phyloP scores from a whole-genome alignment of 2,113 vertebrate genomes.

The Sphyrna mokarran region DNA sequence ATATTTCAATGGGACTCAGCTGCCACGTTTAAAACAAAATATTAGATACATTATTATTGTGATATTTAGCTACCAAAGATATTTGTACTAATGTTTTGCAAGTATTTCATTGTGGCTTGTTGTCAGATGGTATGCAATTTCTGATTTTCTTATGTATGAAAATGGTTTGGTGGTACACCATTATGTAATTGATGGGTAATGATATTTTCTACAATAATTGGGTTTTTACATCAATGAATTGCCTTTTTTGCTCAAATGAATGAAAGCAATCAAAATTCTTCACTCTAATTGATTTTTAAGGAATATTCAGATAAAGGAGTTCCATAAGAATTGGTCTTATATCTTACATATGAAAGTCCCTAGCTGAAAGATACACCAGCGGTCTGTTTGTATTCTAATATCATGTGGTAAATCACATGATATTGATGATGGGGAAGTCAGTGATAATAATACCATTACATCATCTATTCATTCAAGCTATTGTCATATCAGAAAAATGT shows the following conservation, averaged over 20 bases:
- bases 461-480: background rate
- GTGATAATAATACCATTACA: too few relatives aligned
- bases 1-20: background rate
- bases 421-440: too few relatives aligned
- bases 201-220: background rate
- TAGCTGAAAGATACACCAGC: background rate
- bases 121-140: background rate
- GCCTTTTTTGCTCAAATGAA: background rate
- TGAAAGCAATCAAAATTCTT: background rate
- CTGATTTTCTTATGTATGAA: background rate
- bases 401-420: too few relatives aligned
- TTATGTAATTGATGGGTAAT: background rate
- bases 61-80: background rate
- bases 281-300: slow-evolving; percentile 1
- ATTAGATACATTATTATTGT: background rate
- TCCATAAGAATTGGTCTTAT: background rate
- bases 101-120: slow-evolving; percentile 4
- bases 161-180: background rate
- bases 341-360: background rate
- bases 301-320: background rate
- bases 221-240: background rate
- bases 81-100: background rate
- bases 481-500: background rate
- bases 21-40: slow-evolving; percentile 10
- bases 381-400: background rate